Base-by-base conservation (phyloP, 2,113 vertebrate species). In the Gymnocephalus cernua region DNA sequence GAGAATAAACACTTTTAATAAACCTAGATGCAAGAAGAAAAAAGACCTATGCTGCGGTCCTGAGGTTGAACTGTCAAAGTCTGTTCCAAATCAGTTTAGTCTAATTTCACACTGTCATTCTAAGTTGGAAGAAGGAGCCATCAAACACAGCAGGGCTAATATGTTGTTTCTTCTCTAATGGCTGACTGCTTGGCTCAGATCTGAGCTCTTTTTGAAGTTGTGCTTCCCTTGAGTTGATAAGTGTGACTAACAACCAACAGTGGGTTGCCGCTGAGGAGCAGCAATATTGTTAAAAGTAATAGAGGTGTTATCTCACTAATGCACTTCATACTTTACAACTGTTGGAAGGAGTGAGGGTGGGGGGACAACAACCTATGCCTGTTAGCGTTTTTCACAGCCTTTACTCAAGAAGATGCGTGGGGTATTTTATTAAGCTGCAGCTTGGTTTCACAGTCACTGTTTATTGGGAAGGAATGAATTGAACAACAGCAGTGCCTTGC, bases 291-390 rank as follows among this genome's bases (percentile, higher is more conserved):
- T 89, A 80, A 88, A 81, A 90, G 89, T 89, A 91, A 88, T 85
- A 86, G 91, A 90, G 85, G 87, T 45, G 79, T 91, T 93, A 88
- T 88, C 84, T 83, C 86, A 41, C 77, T 91, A 85, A 92, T 91
- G 87, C 77, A 27, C 83, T 84, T 82, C 79, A 83, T 78, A 85
- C 80, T 86, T 87, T 91, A 92, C 80, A 67, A 80, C 61, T n/a
- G 6, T 74, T 58, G 50, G 71, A 66, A 23, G n/a, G 25, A 25
- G 13, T 0, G 9, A 15, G 25, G 25, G 23, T 41, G 21, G 1
- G 11, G 53, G 41, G 63, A 79, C 87, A 75, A 83, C 79, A 75
- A 59, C 63, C 32, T 73, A 64, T 18, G 78, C 53, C 77, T 56
- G 53, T 74, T 72, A 19, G 79, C 19, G 2, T 82, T 69, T 81